These are phyloP conservation scores for Pseudorasbora parva DNA, from an alignment of 2,113 vertebrate genomes.

Conservation along the genomic window DNA sequence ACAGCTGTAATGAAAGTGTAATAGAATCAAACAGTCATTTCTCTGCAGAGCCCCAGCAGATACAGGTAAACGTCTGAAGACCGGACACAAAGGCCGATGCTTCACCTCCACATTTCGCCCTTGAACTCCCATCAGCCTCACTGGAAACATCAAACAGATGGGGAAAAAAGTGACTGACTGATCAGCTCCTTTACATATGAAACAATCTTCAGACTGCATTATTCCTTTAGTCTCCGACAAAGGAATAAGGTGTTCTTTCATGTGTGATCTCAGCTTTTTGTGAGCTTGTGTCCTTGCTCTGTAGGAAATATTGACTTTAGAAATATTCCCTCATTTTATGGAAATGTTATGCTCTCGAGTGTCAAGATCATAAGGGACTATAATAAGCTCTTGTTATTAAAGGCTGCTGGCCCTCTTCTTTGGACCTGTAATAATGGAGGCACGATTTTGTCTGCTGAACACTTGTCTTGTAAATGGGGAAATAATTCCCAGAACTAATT, in stretches of 20 bases:
- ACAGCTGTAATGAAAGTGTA: conserved; percentile 80
- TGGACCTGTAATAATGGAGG: conserved; percentile 18
- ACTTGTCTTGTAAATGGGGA: conserved; percentile 32
- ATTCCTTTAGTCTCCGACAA: conserved; percentile 57
- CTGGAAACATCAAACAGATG: conserved; percentile 63
- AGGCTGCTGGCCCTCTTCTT: conserved; percentile 33
- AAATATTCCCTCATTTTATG: conserved; percentile 41
- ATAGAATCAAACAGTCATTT: conserved; percentile 78
- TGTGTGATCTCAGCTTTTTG: conserved; percentile 25
- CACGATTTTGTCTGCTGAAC: not conserved
- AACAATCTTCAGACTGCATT: conserved; percentile 66
- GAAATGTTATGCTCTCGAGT: conserved; percentile 21
- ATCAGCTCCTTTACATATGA: conserved; percentile 48
- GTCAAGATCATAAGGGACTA: conserved; percentile 43
- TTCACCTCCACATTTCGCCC: conserved; percentile 54
- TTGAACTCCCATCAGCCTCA: conserved; percentile 66
- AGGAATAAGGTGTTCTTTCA: conserved; percentile 56
- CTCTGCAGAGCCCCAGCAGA: conserved; percentile 64
- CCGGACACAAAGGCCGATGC: conserved; percentile 34
- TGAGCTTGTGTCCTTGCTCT: conserved; percentile 52
- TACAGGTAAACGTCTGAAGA: conserved; percentile 77
- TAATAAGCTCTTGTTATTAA: conserved; percentile 47
- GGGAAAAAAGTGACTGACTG: conserved; percentile 19
- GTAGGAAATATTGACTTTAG: conserved; percentile 66
- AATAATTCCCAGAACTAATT: conserved; percentile 30